A percentile compares a stretch with the other conserved stretches of the same genome.
phyloP scores from a whole-genome alignment of 1,140 invertebrate genomes.

The Ridgeia piscesae region DNA sequence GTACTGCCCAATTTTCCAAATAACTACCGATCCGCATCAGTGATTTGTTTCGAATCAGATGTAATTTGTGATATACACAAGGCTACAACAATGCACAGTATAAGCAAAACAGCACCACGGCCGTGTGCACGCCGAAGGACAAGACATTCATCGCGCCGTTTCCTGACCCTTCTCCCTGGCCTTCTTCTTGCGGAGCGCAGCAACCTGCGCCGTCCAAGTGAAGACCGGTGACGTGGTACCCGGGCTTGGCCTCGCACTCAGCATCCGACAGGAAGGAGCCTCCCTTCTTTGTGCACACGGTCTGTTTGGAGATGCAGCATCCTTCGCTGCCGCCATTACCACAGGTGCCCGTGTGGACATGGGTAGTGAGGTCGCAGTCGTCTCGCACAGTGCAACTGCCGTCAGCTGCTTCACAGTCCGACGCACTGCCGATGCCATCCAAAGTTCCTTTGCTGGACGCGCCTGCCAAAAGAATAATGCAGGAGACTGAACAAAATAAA shows the following conservation, averaged over 20 bases:
- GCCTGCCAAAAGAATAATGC: neutral
- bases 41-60: neutral
- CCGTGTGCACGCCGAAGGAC: neutral
- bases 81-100: neutral
- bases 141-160: neutral
- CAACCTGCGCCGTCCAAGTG: neutral
- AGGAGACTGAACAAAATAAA: neutral
- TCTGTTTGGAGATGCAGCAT: neutral
- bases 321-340: too few relatives aligned
- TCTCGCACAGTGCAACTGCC: neutral
- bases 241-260: neutral
- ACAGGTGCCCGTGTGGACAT: neutral
- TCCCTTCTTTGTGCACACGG: neutral
- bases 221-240: neutral
- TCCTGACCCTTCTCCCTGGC: neutral
- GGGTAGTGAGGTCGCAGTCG: neutral
- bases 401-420: neutral
- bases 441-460: neutral
- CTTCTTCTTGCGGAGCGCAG: neutral
- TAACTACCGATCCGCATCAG: too few relatives aligned
- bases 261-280: neutral
- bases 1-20: too few relatives aligned
- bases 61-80: neutral
- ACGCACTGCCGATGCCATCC: neutral
- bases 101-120: neutral